Evolutionary conservation across 2,113 vertebrate genomes (phyloP).

Genomic region (Lagopus muta): DNA sequence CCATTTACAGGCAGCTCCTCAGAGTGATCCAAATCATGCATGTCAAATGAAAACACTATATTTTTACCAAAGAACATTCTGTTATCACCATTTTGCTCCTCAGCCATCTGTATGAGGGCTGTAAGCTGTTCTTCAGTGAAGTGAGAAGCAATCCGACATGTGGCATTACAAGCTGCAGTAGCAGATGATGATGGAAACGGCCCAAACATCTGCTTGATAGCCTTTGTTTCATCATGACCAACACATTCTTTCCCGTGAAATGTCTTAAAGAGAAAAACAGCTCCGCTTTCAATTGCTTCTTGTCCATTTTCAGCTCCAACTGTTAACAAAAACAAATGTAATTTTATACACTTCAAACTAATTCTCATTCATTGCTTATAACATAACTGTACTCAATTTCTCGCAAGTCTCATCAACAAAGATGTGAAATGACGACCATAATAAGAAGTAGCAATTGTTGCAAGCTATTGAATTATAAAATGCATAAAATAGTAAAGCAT

Average conservation of each 20-base stretch:
- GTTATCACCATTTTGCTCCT: conserved; percentile 61
- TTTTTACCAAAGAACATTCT: conserved; percentile 86
- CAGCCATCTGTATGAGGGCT: conserved; percentile 81
- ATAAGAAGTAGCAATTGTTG: neutral
- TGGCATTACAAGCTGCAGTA: conserved; percentile 83
- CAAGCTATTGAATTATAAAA: neutral
- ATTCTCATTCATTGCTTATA: neutral
- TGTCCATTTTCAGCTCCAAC: conserved; percentile 90
- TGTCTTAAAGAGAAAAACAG: conserved; percentile 92
- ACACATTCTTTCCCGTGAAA: conserved; percentile 89
- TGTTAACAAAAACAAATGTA: conserved; percentile 71
- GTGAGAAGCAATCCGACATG: conserved; percentile 81
- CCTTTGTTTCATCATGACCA: conserved; percentile 88
- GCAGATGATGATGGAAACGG: conserved; percentile 92
- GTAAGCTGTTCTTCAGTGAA: conserved; percentile 82
- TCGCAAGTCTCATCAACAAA: neutral
- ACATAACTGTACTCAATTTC: neutral
- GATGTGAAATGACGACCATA: neutral
- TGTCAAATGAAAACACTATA: conserved; percentile 91
- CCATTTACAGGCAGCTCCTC: conserved; percentile 82
- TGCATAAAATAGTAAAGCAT: neutral
- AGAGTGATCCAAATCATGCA: conserved; percentile 87
- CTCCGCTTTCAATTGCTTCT: conserved; percentile 90
- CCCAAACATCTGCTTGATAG: conserved; percentile 95
- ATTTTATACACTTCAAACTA: neutral